These are phyloP conservation scores for Parochlus steinenii DNA, from an alignment of 2,888 invertebrate genomes.

Conservation along the genomic window DNA sequence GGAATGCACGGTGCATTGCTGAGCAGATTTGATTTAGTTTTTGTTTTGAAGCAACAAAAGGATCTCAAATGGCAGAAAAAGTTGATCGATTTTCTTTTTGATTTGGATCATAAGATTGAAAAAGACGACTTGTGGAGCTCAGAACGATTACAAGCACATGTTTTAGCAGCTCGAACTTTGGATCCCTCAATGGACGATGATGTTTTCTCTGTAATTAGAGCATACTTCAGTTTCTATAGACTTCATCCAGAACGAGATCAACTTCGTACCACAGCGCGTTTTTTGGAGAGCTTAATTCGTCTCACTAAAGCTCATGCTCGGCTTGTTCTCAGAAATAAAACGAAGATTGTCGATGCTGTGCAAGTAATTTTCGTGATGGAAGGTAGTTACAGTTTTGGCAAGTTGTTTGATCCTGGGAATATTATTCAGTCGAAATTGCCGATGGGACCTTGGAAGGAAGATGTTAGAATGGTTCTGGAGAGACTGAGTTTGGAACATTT, in stretches of 20 bases:
- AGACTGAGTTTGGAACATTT: slow-evolving; percentile 12
- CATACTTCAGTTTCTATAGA: slow-evolving; percentile 61
- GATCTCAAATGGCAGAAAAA: slow-evolving; percentile 64
- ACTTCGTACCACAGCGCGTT: slow-evolving; percentile 68
- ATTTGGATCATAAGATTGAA: slow-evolving; percentile 18
- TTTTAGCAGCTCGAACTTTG: slow-evolving; percentile 51
- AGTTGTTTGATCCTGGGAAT: slow-evolving; percentile 12
- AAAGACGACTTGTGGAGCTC: slow-evolving; percentile 38
- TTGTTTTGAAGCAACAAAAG: slow-evolving; percentile 58
- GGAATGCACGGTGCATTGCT: slow-evolving; percentile 62
- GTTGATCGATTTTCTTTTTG: slow-evolving; percentile 43
- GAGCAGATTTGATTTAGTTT: slow-evolving; percentile 74
- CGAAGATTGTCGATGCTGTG: slow-evolving; percentile 63
- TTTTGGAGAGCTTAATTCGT: slow-evolving; percentile 76
- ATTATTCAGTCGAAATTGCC: slow-evolving; percentile 14
- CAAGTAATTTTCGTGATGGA: slow-evolving; percentile 59
- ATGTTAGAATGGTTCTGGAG: slow-evolving; percentile 13
- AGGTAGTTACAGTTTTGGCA: slow-evolving; percentile 16
- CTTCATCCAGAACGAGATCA: slow-evolving; percentile 48
- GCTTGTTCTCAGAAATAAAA: slow-evolving; percentile 57
- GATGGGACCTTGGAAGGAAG: slow-evolving; percentile 15
- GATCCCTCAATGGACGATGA: slow-evolving; percentile 48
- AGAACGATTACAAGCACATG: slow-evolving; percentile 51
- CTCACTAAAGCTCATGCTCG: slow-evolving; percentile 75
- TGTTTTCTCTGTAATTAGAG: slow-evolving; percentile 52